phyloP scores from a whole-genome alignment of 2,113 vertebrate genomes.

The Piprites chloris region DNA sequence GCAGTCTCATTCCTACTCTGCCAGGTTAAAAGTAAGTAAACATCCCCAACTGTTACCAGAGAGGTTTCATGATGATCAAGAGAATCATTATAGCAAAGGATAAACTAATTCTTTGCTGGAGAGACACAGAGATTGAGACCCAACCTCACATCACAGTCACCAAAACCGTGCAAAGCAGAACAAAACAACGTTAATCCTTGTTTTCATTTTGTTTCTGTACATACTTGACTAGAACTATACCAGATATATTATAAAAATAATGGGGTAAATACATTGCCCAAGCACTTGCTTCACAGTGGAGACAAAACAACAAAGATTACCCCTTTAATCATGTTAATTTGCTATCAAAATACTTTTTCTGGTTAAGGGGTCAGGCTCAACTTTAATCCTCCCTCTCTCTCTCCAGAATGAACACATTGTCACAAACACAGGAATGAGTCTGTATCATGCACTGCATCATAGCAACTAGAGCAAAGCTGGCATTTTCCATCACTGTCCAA shows the following conservation, averaged over 20 bases:
- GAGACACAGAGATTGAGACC: background rate
- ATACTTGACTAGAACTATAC: background rate
- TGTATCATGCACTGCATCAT: background rate
- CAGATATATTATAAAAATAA: background rate
- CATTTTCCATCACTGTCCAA: background rate
- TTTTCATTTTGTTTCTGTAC: background rate
- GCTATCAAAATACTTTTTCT: background rate
- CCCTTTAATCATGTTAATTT: background rate
- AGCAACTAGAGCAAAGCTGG: background rate
- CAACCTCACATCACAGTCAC: background rate
- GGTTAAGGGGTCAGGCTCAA: background rate
- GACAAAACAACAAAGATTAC: background rate
- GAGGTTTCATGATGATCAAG: background rate
- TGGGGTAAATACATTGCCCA: background rate
- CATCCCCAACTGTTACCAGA: background rate
- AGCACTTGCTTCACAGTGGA: background rate
- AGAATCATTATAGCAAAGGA: background rate
- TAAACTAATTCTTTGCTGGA: background rate
- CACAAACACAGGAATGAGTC: background rate
- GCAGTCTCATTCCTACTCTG: background rate
- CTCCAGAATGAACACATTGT: background rate
- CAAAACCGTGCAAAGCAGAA: background rate
- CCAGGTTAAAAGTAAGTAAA: background rate
- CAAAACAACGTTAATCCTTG: background rate
- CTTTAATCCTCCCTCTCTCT: background rate